Evolutionary conservation across 2,797 vertebrate genomes (phyloP), one percentile per base, ranked within the genome.

Genomic region (Megalops cyprinoides): DNA sequence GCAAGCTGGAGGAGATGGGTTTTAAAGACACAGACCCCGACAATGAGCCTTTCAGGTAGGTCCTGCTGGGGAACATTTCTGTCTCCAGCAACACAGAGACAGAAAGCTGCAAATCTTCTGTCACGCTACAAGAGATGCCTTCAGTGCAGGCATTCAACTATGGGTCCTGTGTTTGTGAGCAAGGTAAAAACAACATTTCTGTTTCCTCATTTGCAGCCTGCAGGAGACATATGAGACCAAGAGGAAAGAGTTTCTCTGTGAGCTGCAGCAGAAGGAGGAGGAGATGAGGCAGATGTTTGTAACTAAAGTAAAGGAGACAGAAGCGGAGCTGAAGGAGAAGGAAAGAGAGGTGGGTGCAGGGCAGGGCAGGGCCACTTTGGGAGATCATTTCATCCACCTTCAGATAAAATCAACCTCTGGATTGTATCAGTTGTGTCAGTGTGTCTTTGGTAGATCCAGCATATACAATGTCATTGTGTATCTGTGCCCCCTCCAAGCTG

Each of bases 281-380:
- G 96, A 97, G 89, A 99, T 99, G 98, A 95, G 97, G 82, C 98
- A 99, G 90, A 98, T 98, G 97, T 99, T 99, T 87, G 97, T 99
- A 83, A 97, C 94, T 91, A 98, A 97, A 92, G 98, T 99, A 83
- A 99, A 99, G 89, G 98, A 98, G 92, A 98, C 97, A 0, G 98
- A 99, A 86, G 94, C 95, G 3, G 97, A 99, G 89, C 90, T 99
- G 88, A 99, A 99, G 87, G 97, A 98, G 87, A 97, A 97, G 82
- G 98, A 99, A 79, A 95, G 96, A 90, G 97, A 98, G 96, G 98
- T 97, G 82, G 67, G 56, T 53, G 37, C 9, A 91, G 42, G 25
- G 5, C 9, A 91, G 42, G 25, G 5, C 37, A 23, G 34, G 56
- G 20, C 7, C 56, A n/a, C n/a, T n/a, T 58, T 58, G 7, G 56